phyloP scores from a whole-genome alignment of 2,888 invertebrate genomes.

The Empis livida region DNA sequence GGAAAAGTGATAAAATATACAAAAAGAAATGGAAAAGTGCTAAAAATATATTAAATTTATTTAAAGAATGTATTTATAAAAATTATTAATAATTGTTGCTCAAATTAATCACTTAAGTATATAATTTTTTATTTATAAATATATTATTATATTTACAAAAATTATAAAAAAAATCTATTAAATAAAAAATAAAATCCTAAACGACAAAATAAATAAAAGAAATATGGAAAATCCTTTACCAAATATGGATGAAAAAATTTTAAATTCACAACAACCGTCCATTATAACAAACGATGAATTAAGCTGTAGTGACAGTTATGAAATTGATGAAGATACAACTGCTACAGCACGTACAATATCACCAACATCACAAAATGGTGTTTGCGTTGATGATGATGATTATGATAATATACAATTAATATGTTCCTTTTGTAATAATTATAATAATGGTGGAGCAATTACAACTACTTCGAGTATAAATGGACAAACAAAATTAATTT shows the following conservation, averaged over 20 bases:
- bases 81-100: constrained; percentile 5
- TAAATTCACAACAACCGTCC: background rate
- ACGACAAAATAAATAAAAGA: too few relatives aligned
- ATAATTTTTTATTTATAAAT: constrained; percentile 3
- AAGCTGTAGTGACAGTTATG: background rate
- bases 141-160: background rate
- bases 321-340: background rate
- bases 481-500: background rate
- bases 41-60: constrained; percentile 5
- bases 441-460: background rate
- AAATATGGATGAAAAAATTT: background rate
- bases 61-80: constrained; percentile 1
- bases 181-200: too few relatives aligned
- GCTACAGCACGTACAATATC: background rate
- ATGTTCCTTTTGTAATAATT: background rate
- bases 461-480: background rate
- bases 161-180: background rate
- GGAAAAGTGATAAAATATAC: background rate
- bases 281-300: background rate
- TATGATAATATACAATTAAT: background rate
- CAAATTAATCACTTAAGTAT: constrained; percentile 1
- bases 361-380: background rate
- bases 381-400: background rate
- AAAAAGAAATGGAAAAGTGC: constrained; percentile 4
- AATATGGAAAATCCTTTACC: too few relatives aligned